Conservation (phyloP, 2,113 vertebrate genomes). For the Macaca nemestrina region DNA sequence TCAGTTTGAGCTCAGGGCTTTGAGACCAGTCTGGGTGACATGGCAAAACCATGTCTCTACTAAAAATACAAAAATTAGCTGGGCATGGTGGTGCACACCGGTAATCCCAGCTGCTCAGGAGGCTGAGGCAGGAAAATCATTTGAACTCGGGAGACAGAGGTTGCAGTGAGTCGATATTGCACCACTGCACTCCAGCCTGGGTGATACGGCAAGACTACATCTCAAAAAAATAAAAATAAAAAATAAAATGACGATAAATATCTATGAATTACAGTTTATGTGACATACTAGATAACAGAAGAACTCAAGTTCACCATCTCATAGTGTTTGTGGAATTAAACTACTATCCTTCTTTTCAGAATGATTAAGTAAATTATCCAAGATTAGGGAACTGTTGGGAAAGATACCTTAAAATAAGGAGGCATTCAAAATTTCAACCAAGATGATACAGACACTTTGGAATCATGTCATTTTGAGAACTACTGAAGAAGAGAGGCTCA, state of each 20-base stretch:
- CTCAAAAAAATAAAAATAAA: no score
- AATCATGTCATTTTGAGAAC: neutral
- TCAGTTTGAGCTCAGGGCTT: no score
- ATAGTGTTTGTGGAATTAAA: neutral
- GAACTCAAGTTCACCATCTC: neutral
- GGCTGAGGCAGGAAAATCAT: no score
- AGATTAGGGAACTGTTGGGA: neutral
- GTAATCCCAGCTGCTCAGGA: no score
- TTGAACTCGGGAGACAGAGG: no score
- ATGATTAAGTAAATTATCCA: neutral
- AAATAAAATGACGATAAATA: neutral
- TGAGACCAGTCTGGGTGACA: no score
- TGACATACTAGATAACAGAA: neutral
- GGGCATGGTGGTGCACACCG: accelerated
- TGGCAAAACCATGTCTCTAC: no score
- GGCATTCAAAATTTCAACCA: neutral
- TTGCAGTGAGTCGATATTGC: no score
- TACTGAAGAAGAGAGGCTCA: neutral
- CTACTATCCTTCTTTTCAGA: neutral
- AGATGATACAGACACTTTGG: neutral
- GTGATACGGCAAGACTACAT: no score
- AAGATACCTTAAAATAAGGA: neutral
- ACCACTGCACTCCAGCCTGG: no score
- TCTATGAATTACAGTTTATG: neutral
- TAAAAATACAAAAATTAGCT: no score